phyloP scores from a whole-genome alignment of 2,113 vertebrate genomes.

The Marcusenius ussheri region DNA sequence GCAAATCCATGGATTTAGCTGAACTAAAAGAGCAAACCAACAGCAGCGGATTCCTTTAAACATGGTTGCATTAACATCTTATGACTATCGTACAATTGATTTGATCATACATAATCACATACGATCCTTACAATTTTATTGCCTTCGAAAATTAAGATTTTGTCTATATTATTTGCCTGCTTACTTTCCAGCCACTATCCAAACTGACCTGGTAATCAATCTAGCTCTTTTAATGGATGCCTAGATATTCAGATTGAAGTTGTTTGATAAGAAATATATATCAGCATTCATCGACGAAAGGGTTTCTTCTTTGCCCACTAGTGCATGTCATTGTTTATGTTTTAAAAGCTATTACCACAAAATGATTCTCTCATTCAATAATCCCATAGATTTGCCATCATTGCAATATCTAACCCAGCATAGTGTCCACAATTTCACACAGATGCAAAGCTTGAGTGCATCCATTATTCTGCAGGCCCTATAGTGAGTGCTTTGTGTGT shows the following conservation, averaged over 20 bases:
- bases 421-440: not conserved
- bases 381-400: not conserved
- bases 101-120: not conserved
- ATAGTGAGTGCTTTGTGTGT: not conserved
- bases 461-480: not conserved
- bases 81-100: not conserved
- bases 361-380: not conserved
- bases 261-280: not conserved
- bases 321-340: not conserved
- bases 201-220: not conserved
- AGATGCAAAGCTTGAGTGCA: not conserved
- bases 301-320: not conserved
- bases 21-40: not conserved
- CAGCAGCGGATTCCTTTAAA: not conserved
- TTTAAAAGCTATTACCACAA: not conserved
- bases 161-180: not conserved
- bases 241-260: not conserved
- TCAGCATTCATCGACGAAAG: not conserved
- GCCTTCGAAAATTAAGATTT: not conserved
- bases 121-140: not conserved
- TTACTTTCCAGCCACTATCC: not conserved
- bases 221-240: not conserved
- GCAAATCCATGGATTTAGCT: not conserved
- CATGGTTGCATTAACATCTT: not conserved
- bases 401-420: not conserved